phyloP scores from a whole-genome alignment of 2,113 vertebrate genomes.

The Otocyon megalotis region DNA sequence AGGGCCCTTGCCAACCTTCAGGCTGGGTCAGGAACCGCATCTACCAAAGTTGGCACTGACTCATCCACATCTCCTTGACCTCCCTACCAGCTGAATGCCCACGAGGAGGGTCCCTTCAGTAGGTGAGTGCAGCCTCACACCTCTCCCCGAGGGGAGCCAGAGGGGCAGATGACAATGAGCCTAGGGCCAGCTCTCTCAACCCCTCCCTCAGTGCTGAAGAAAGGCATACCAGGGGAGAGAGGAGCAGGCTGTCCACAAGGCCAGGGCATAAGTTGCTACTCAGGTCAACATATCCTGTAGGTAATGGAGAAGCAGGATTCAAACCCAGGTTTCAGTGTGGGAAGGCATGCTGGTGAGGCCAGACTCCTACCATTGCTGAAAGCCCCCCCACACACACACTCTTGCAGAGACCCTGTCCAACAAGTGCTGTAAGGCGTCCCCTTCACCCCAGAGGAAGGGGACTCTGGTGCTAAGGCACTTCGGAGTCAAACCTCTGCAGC shows the following conservation, averaged over 20 bases:
- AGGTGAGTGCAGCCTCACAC: background rate
- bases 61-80: background rate
- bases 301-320: background rate
- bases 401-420: background rate
- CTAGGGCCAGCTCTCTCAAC: background rate
- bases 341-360: background rate
- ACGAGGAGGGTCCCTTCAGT: background rate
- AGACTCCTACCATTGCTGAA: background rate
- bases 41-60: background rate
- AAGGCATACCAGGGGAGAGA: background rate
- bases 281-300: background rate
- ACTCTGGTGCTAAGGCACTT: background rate
- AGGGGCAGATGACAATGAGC: background rate
- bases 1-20: background rate
- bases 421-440: background rate
- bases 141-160: background rate
- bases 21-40: background rate
- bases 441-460: background rate
- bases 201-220: background rate
- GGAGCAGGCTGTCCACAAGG: background rate
- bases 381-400: background rate
- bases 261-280: background rate
- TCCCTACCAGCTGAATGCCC: background rate
- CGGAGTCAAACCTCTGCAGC: background rate
- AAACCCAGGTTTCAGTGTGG: background rate